A percentile compares a stretch with the other conserved stretches of the same genome.
These are phyloP conservation scores for Cricetomys ansorgei DNA, from an alignment of 2,113 vertebrate species.

Conservation along the genomic window DNA sequence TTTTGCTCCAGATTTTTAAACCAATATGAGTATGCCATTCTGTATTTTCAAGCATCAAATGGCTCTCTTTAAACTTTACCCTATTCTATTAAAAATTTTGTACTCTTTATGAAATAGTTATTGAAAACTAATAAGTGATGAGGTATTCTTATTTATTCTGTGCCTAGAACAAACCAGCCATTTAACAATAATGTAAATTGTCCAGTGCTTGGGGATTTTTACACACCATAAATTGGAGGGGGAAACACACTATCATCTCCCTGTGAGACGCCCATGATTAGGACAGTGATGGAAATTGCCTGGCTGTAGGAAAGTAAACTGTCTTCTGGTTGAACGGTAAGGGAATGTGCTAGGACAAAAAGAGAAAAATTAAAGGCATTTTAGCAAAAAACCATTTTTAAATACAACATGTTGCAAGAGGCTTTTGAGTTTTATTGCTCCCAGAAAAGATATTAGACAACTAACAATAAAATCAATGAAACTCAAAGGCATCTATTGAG, in stretches of 20 bases:
- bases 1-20: neutral
- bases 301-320: neutral
- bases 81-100: neutral
- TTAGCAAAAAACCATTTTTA: neutral
- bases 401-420: neutral
- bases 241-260: neutral
- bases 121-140: neutral
- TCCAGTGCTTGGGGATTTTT: neutral
- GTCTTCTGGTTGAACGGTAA: neutral
- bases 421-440: neutral
- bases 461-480: conserved; percentile 7
- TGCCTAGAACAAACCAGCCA: neutral
- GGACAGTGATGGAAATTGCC: neutral
- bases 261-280: neutral
- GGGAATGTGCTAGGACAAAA: neutral
- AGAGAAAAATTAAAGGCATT: neutral
- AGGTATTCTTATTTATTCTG: neutral
- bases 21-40: neutral
- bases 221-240: neutral
- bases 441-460: neutral
- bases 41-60: neutral
- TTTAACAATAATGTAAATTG: neutral
- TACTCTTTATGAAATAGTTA: neutral
- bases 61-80: neutral
- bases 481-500: conserved; percentile 9